phyloP scores from a whole-genome alignment of 2,797 vertebrate species.

The Anabas testudineus region DNA sequence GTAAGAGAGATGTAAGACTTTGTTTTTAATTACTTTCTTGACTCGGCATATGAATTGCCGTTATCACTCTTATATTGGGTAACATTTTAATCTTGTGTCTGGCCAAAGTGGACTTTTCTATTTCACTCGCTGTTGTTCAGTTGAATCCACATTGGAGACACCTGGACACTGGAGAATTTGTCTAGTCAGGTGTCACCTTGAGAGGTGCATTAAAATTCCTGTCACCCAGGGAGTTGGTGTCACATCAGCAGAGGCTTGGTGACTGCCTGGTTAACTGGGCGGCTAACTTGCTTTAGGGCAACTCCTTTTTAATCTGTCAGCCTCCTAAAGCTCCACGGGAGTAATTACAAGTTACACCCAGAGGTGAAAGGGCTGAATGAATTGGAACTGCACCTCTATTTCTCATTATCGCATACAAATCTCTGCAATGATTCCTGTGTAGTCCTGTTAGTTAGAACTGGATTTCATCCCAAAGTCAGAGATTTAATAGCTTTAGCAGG shows the following conservation, averaged over 20 bases:
- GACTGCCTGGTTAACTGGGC: slow-evolving; percentile 31
- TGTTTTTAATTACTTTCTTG: too few relatives aligned
- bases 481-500: slow-evolving; percentile 50
- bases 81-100: too few relatives aligned
- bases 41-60: too few relatives aligned
- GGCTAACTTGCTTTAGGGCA: slow-evolving; percentile 49
- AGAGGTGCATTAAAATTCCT: slow-evolving; percentile 51
- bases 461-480: slow-evolving; percentile 55
- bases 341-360: slow-evolving; percentile 75
- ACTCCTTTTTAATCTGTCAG: slow-evolving; percentile 72
- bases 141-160: too few relatives aligned
- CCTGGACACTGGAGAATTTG: slow-evolving; percentile 14
- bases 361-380: slow-evolving; percentile 63
- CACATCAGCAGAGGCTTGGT: slow-evolving; percentile 32
- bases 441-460: slow-evolving; percentile 43
- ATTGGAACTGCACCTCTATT: slow-evolving; percentile 53
- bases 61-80: too few relatives aligned
- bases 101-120: too few relatives aligned
- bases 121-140: too few relatives aligned
- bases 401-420: slow-evolving; percentile 67
- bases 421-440: slow-evolving; percentile 49
- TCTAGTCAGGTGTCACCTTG: slow-evolving; percentile 61
- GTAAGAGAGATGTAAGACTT: too few relatives aligned
- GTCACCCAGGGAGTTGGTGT: slow-evolving; percentile 44
- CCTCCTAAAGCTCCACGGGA: slow-evolving; percentile 52